Percentiles rank a stretch among this genome's conserved stretches.
Evolutionary conservation across 1,140 invertebrate species (phyloP).

Genomic region (Macrobrachium nipponense): DNA sequence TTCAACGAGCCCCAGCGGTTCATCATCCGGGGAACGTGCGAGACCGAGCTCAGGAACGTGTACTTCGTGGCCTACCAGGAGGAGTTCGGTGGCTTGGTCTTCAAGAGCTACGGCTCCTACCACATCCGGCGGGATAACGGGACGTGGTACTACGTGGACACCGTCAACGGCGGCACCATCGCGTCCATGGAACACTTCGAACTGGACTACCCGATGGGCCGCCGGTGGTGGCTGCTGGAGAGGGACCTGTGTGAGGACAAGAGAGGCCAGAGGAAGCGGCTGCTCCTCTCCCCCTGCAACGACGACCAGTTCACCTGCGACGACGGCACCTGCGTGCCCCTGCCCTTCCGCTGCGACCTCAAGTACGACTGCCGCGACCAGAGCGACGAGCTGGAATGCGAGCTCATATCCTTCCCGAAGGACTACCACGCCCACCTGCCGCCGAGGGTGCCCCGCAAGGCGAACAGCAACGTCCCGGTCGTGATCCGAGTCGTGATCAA

Average conservation of each 20-base stretch:
- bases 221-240: conserved; percentile 31
- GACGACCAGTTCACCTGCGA: conserved; percentile 40
- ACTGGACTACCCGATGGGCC: neutral
- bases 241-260: conserved; percentile 29
- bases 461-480: neutral
- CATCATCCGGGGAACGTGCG: conserved; percentile 36
- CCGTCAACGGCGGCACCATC: conserved; percentile 8
- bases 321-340: conserved; percentile 49
- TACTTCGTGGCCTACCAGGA: conserved; percentile 37
- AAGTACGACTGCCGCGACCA: conserved; percentile 59
- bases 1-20: conserved; percentile 34
- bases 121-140: conserved; percentile 22
- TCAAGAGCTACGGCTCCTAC: conserved; percentile 43
- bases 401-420: conserved; percentile 26
- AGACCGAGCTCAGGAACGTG: conserved; percentile 21
- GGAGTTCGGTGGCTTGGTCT: neutral
- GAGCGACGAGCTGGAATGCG: conserved; percentile 48
- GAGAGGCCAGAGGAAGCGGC: neutral
- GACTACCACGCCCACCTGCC: conserved; percentile 44
- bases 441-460: neutral
- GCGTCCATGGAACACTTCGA: neutral
- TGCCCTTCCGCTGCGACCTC: conserved; percentile 46
- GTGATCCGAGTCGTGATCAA: conserved; percentile 28
- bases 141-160: conserved; percentile 39
- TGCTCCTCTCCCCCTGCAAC: conserved; percentile 35